Conservation (phyloP, 2,113 vertebrate genomes). For the Zootoca vivipara region DNA sequence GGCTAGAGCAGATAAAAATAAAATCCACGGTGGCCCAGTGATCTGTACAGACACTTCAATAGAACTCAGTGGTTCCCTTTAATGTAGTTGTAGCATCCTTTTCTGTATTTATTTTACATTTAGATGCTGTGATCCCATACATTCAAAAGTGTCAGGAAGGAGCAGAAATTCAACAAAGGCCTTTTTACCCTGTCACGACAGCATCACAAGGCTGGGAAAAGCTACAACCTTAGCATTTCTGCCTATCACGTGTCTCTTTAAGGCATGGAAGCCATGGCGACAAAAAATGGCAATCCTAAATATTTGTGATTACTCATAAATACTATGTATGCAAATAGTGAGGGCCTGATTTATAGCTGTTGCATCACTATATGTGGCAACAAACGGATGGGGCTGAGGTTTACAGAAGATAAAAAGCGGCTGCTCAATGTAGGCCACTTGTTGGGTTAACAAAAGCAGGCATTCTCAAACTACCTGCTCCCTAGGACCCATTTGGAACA, state of each 20-base stretch:
- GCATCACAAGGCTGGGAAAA: background rate
- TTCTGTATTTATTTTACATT: background rate
- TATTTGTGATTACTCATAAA: background rate
- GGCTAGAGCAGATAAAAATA: background rate
- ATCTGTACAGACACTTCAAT: too few relatives aligned
- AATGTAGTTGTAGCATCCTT: background rate
- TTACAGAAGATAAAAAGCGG: background rate
- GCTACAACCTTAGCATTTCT: background rate
- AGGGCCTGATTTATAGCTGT: slow-evolving; percentile 38
- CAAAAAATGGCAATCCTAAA: background rate
- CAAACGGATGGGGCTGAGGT: slow-evolving; percentile 46
- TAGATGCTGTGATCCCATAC: background rate
- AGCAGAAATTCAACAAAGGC: background rate
- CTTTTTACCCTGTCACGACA: background rate
- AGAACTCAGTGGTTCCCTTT: background rate
- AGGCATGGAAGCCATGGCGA: background rate
- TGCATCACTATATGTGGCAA: background rate
- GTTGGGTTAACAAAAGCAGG: too few relatives aligned
- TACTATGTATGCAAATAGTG: background rate
- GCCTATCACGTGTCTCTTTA: background rate
- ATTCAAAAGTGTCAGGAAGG: background rate
- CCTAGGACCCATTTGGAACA: too few relatives aligned
- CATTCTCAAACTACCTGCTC: too few relatives aligned
- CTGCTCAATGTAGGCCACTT: slow-evolving; percentile 26
- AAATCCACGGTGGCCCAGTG: background rate